phyloP scores from a whole-genome alignment of 2,113 vertebrate genomes.

The Brachyistius frenatus region DNA sequence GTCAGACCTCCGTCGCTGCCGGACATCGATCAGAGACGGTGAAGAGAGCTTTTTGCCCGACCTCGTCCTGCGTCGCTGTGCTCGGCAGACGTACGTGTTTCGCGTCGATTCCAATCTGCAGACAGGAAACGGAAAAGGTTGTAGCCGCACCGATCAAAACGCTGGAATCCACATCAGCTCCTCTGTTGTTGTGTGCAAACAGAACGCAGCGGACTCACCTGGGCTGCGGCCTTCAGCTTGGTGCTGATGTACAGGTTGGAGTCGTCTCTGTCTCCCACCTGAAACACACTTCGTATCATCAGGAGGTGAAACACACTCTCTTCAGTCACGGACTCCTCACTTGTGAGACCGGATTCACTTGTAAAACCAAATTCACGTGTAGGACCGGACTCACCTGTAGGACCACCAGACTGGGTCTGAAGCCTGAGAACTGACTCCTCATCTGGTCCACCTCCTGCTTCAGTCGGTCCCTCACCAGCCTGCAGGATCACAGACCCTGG shows the following conservation, averaged over 20 bases:
- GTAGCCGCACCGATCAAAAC: too few relatives aligned
- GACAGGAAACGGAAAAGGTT: constrained; percentile 19
- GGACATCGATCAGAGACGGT: neutral
- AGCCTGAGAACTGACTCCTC: constrained; percentile 85
- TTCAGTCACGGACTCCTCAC: too few relatives aligned
- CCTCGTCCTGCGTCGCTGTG: constrained; percentile 89
- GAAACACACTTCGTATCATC: constrained; percentile 38
- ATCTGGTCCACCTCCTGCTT: constrained; percentile 88
- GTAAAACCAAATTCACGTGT: constrained; percentile 84
- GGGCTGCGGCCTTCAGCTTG: constrained; percentile 95
- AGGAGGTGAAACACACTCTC: too few relatives aligned
- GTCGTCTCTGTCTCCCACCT: constrained; percentile 96
- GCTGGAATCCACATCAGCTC: too few relatives aligned
- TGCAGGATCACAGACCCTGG: constrained; percentile 63
- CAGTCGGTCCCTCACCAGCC: constrained; percentile 89
- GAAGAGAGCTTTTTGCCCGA: constrained; percentile 31
- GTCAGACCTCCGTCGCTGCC: neutral
- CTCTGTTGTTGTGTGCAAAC: neutral
- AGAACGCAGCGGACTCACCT: constrained; percentile 80
- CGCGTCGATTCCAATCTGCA: constrained; percentile 93
- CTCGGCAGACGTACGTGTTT: constrained; percentile 92
- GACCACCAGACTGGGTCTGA: constrained; percentile 91
- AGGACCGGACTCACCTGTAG: constrained; percentile 91
- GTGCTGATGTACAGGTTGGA: constrained; percentile 96
- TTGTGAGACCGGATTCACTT: neutral